Conservation (phyloP, 1,140 invertebrate genomes). For the Drosophila lacteicornis region DNA sequence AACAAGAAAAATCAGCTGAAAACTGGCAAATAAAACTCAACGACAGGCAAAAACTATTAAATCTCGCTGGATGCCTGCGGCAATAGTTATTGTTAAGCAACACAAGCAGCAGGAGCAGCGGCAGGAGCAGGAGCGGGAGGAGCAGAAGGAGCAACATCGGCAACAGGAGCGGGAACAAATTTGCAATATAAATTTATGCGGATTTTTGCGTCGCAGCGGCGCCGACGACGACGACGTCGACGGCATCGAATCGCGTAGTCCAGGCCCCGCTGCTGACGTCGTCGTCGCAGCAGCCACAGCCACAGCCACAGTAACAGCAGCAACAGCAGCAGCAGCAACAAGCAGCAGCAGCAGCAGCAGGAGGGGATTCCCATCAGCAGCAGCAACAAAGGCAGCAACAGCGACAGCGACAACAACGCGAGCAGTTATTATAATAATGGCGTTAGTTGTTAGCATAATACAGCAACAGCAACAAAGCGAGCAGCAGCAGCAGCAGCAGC, state of each 20-base stretch:
- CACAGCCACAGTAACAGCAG: background rate
- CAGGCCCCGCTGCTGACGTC: conserved; percentile 40
- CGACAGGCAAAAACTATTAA: conserved; percentile 59
- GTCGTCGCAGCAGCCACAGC: conserved; percentile 17
- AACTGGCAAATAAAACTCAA: conserved; percentile 63
- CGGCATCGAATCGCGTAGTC: conserved; percentile 45
- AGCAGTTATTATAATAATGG: conserved; percentile 73
- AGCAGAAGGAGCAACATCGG: conserved; percentile 21
- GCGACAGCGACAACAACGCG: conserved; percentile 31
- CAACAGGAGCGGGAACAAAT: conserved; percentile 40
- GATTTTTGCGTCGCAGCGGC: conserved; percentile 52
- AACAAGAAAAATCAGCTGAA: conserved; percentile 54
- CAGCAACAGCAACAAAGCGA: conserved; percentile 56
- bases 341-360: conserved; percentile 15
- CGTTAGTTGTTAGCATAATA: conserved; percentile 78
- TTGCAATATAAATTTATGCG: conserved; percentile 67
- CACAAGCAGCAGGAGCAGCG: conserved; percentile 42
- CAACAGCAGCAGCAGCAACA: conserved; percentile 10
- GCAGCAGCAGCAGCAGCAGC: conserved; percentile 14
- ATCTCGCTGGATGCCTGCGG: conserved; percentile 71
- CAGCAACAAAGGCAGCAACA: conserved; percentile 1
- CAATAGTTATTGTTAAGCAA: conserved; percentile 65
- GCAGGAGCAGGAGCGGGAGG: conserved; percentile 27
- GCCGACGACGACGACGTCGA: conserved; percentile 47
- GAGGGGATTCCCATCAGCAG: conserved; percentile 7